A percentile compares a stretch with the other conserved stretches of the same genome.
Evolutionary conservation across 1,140 invertebrate species (phyloP).

Genomic region (Pachypeltis micranthus): DNA sequence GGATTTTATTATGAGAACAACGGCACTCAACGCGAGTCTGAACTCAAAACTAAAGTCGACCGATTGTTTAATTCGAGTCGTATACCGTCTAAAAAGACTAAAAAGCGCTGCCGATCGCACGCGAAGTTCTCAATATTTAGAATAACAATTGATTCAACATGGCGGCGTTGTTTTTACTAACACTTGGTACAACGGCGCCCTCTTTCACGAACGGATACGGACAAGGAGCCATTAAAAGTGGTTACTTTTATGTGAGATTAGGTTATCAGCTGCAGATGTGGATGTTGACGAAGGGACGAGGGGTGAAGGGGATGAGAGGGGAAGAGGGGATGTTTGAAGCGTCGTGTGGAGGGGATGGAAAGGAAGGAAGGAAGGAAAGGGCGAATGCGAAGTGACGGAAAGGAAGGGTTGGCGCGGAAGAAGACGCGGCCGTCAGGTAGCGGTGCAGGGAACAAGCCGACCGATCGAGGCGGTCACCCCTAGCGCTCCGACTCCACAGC

Average conservation of each 20-base stretch:
- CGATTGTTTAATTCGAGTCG: no score
- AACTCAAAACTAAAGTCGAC: no score
- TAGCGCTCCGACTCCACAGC: no score
- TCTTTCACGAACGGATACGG: background rate
- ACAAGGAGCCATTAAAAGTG: background rate
- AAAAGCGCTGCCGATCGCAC: background rate
- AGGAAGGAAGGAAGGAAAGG: background rate
- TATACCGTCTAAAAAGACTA: no score
- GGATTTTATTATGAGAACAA: no score
- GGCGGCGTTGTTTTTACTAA: slow-evolving; percentile 18
- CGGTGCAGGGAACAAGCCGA: no score
- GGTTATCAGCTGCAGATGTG: slow-evolving; percentile 6
- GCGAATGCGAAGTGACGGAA: background rate
- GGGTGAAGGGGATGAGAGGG: no score
- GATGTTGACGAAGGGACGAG: no score
- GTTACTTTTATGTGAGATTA: slow-evolving; percentile 3
- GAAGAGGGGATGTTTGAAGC: background rate
- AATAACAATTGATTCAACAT: slow-evolving; percentile 20
- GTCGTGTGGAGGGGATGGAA: background rate
- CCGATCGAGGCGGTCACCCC: no score
- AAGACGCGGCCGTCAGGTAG: no score
- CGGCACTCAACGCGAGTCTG: no score
- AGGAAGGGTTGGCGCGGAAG: background rate
- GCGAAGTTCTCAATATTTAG: slow-evolving; percentile 2
- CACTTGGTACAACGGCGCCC: slow-evolving; percentile 7